Conservation (phyloP, 2,113 vertebrate species). For the Cochlearius cochlearius region DNA sequence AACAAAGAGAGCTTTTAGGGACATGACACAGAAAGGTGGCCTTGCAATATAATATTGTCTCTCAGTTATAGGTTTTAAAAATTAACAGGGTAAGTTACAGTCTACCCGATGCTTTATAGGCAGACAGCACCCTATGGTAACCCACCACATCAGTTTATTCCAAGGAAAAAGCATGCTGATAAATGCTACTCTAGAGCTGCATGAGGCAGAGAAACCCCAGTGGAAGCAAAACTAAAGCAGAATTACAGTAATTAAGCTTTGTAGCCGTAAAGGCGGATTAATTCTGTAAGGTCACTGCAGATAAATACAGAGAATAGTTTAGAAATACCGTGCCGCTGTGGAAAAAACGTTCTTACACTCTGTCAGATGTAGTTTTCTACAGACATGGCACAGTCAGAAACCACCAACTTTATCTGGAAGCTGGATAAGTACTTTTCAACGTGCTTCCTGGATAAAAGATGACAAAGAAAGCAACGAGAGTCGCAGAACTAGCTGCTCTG, state of each 20-base stretch:
- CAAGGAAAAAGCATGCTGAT: neutral
- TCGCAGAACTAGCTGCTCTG: neutral
- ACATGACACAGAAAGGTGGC: neutral
- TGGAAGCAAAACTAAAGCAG: neutral
- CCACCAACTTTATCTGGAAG: neutral
- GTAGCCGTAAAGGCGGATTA: neutral
- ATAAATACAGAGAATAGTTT: neutral
- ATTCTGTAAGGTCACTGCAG: slow-evolving; percentile 6
- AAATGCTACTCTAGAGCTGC: neutral
- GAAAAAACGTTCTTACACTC: neutral
- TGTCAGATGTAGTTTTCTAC: neutral
- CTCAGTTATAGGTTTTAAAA: slow-evolving; percentile 17
- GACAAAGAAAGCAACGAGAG: neutral
- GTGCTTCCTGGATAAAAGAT: neutral
- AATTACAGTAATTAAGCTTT: slow-evolving; percentile 1
- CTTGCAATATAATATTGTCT: neutral
- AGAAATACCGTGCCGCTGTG: neutral
- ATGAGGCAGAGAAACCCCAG: neutral
- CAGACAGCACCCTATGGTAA: neutral
- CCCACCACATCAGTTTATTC: neutral
- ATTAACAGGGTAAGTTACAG: neutral
- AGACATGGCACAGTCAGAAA: neutral
- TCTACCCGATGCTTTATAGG: neutral
- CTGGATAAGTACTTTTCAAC: neutral
- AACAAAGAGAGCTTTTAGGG: neutral